phyloP scores from a whole-genome alignment of 1,140 invertebrate genomes.

The Meloidogyne hapla region DNA sequence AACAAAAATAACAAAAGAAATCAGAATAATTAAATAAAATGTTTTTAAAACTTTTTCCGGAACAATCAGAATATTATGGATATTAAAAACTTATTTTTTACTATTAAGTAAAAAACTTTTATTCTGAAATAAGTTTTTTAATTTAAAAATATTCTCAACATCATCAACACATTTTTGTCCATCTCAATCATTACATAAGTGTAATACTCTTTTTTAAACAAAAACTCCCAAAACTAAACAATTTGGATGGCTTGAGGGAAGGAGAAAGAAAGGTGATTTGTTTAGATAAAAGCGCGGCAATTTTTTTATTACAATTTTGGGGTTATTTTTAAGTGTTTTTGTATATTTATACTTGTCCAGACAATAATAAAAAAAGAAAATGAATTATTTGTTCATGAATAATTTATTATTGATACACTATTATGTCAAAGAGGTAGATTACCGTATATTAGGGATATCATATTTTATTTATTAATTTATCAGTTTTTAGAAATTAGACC shows the following conservation, averaged over 20 bases:
- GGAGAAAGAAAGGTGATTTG: background rate
- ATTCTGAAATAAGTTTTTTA: background rate
- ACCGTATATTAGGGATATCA: too few species aligned
- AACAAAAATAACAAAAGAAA: background rate
- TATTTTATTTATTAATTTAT: too few species aligned
- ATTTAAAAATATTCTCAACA: background rate
- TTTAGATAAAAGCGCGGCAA: conserved; percentile 2
- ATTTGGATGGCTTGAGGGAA: conserved; percentile 4
- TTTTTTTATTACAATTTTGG: conserved; percentile 6
- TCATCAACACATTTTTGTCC: background rate
- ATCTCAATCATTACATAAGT: conserved; percentile 1
- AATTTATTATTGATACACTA: too few species aligned
- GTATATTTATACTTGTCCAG: background rate
- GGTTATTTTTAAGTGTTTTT: background rate
- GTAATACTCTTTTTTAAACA: background rate
- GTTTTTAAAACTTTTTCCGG: background rate
- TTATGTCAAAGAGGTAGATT: too few species aligned
- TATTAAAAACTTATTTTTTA: too few species aligned
- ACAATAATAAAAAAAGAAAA: background rate
- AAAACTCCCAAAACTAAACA: background rate
- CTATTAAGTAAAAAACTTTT: too few species aligned
- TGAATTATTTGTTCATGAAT: background rate
- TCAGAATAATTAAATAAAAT: background rate
- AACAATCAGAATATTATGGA: background rate
- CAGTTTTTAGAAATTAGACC: too few species aligned